A percentile compares a stretch with the other conserved stretches of the same genome.
These are phyloP conservation scores for Coecobrya sp. DNA, from an alignment of 2,888 invertebrate genomes.

Conservation along the genomic window DNA sequence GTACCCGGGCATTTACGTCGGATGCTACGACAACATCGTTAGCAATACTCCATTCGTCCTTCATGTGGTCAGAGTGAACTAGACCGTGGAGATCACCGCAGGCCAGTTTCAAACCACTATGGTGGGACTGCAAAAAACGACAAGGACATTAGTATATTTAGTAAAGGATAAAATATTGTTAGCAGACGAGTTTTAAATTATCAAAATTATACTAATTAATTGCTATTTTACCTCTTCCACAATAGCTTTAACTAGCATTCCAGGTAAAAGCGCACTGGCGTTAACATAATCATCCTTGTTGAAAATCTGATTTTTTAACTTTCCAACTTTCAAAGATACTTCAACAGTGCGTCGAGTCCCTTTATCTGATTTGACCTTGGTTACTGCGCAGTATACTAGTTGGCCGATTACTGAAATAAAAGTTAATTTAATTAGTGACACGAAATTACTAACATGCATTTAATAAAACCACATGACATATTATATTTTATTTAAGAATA, in stretches of 20 bases:
- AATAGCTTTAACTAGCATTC: background rate
- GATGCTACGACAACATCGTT: background rate
- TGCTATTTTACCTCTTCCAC: conserved; percentile 20
- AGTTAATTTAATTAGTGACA: background rate
- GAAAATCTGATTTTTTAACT: background rate
- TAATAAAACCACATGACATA: too few relatives aligned
- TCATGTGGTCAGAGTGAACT: background rate
- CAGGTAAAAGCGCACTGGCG: background rate
- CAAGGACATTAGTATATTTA: background rate
- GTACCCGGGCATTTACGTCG: background rate
- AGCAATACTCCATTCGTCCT: background rate
- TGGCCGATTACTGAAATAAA: background rate
- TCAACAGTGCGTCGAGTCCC: background rate
- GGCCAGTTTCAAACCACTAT: background rate
- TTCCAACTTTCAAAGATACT: background rate
- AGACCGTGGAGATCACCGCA: background rate
- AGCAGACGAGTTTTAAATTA: too few relatives aligned
- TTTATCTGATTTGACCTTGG: background rate
- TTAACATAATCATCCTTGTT: background rate
- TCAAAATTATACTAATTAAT: background rate
- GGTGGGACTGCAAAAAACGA: background rate
- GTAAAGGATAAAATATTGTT: too few relatives aligned
- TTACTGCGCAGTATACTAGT: background rate
- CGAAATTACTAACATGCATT: too few relatives aligned
- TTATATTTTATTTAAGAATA: background rate